A percentile compares a stretch with the other conserved stretches of the same genome.
Conservation (phyloP, 2,888 invertebrate genomes). For the Panorpa germanica region DNA sequence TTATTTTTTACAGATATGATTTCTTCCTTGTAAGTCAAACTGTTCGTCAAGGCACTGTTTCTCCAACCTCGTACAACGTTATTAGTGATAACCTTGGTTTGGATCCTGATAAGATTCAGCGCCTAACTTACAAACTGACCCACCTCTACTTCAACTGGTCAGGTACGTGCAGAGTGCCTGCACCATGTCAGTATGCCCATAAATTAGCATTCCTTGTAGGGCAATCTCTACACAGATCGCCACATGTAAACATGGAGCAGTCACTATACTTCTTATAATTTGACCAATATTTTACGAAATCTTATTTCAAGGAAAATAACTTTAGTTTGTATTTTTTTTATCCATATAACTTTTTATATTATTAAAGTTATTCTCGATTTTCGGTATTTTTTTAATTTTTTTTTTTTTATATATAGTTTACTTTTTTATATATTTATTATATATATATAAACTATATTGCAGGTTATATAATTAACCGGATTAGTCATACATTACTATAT, state of each 20-base stretch:
- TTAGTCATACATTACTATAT: too few species aligned
- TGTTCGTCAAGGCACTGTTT: slow-evolving; percentile 65
- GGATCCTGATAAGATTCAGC: slow-evolving; percentile 47
- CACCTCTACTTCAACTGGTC: slow-evolving; percentile 83
- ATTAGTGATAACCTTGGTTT: slow-evolving; percentile 45
- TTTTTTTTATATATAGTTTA: too few species aligned
- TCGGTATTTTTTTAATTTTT: too few species aligned
- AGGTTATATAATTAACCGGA: too few species aligned
- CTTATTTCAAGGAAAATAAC: too few species aligned
- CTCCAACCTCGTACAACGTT: slow-evolving; percentile 70
- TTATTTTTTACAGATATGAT: slow-evolving; percentile 42
- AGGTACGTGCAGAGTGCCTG: slow-evolving; percentile 57
- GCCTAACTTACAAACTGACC: slow-evolving; percentile 57
- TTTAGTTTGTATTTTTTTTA: too few species aligned
- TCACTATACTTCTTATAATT: slow-evolving; percentile 41
- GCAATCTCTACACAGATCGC: slow-evolving; percentile 46
- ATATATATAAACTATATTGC: too few species aligned
- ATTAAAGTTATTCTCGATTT: too few species aligned
- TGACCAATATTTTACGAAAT: too few species aligned
- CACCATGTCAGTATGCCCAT: slow-evolving; percentile 79
- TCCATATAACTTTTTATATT: too few species aligned
- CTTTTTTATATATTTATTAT: too few species aligned
- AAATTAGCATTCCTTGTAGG: slow-evolving; percentile 69
- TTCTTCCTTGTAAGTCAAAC: slow-evolving; percentile 70
- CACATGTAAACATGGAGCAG: slow-evolving; percentile 31